A percentile compares a stretch with the other conserved stretches of the same genome.
Conservation (phyloP, 2,888 invertebrate genomes). For the Actias luna region DNA sequence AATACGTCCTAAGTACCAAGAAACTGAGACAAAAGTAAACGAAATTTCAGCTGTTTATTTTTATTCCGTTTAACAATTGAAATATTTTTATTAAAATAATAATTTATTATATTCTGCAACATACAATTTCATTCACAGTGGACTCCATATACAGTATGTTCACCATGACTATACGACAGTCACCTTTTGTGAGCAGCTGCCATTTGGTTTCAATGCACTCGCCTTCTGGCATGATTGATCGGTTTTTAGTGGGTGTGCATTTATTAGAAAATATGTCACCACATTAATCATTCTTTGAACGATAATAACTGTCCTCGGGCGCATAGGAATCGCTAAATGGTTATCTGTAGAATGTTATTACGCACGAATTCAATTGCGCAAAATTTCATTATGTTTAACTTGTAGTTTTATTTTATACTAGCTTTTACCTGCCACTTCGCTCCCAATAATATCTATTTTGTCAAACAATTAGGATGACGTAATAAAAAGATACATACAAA, state of each 20-base stretch:
- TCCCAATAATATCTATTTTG: no score
- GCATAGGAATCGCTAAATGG: neutral
- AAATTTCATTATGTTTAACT: neutral
- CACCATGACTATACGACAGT: neutral
- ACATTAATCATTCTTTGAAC: slow-evolving; percentile 19
- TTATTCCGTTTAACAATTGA: neutral
- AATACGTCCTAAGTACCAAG: no score
- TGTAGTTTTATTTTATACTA: neutral
- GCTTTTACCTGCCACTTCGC: no score
- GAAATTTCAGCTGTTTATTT: no score
- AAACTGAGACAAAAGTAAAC: no score
- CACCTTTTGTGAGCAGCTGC: slow-evolving; percentile 11
- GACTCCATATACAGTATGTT: slow-evolving; percentile 10
- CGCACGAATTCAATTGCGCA: neutral
- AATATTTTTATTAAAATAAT: neutral
- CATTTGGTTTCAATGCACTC: slow-evolving; percentile 15
- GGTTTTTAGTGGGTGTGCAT: slow-evolving; percentile 18
- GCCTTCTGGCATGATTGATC: slow-evolving; percentile 11
- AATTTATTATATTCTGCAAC: neutral
- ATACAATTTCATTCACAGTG: neutral
- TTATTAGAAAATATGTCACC: slow-evolving; percentile 15
- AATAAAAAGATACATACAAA: no score
- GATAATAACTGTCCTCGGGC: slow-evolving; percentile 13
- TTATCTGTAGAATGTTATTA: neutral
- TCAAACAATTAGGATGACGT: no score